A percentile compares a stretch with the other conserved stretches of the same genome.
phyloP scores from a whole-genome alignment of 2,113 vertebrate species.

The Murina feae region DNA sequence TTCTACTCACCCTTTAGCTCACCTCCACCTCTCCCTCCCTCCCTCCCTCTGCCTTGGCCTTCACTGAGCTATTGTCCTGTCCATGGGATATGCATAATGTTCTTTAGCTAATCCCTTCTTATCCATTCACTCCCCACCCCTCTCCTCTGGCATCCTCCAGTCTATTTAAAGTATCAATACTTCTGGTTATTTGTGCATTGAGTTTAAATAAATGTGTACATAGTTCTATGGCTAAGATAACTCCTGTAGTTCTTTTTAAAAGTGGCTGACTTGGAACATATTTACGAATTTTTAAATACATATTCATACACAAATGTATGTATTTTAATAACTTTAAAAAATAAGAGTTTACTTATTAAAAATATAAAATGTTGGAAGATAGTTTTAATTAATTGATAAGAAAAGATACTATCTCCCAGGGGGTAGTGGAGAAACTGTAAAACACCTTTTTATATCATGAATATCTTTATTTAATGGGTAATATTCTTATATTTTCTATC shows the following conservation, averaged over 20 bases:
- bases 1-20: neutral
- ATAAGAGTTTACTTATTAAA: neutral
- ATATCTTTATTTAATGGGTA: neutral
- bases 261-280: neutral
- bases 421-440: neutral
- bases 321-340: neutral
- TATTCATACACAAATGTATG: neutral
- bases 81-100: neutral
- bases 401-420: neutral
- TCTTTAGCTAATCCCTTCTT: no score
- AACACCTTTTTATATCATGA: neutral
- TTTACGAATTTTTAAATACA: neutral
- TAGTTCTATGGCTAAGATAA: neutral
- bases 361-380: neutral
- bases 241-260: neutral
- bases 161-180: no score
- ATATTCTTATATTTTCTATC: neutral
- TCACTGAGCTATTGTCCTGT: neutral
- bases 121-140: no score
- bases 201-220: neutral
- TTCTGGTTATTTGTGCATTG: no score
- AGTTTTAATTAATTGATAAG: neutral
- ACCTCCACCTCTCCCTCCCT: neutral
- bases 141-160: no score
- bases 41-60: no score